Evolutionary conservation across 2,888 invertebrate species (phyloP), one percentile per base, ranked within the genome.

Genomic region (Chrysina gloriosa): DNA sequence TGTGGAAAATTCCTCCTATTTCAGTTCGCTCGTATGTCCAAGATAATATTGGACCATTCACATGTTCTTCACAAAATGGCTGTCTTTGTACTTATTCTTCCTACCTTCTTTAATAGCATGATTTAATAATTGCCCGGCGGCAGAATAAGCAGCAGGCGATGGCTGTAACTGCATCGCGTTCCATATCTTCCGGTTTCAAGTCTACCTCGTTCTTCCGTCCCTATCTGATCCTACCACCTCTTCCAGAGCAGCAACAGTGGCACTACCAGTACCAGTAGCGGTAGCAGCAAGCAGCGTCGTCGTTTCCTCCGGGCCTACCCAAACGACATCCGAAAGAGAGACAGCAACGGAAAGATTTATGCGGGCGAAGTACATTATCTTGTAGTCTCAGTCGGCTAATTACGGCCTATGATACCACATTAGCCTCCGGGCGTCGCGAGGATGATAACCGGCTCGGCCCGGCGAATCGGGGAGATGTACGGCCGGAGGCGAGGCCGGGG

Each of bases 331-430:
- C 68, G 67, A 74, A 76, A 73, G 73, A 76, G 75, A 74, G 76
- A 77, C 75, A 74, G 70, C 77, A 77, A 77, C 72, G 74, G 78
- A 82, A 84, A 84, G 84, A 84, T 84, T 84, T 84, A 84, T 83
- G 81, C 82, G 78, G 80, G 81, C 79, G 82, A 84, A 85, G 84
- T 84, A 84, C 84, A 84, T 85, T 85, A 85, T 85, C 84, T 85
- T 84, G 84, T 84, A 84, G 83, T 83, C 84, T 83, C 82, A 83
- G 83, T 82, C 83, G 84, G 82, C 84, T 85, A 85, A 85, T 85
- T 85, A 85, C 84, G 79, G 84, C 83, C 84, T 84, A 84, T 84
- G 84, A 84, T 84, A 84, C 84, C 84, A 84, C 84, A 84, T 84
- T 84, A 84, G 84, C 83, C 84, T 80, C 77, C 79, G 80, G 80